These are phyloP conservation scores for Drosophila heteroneura DNA, from an alignment of 2,888 invertebrate genomes.

Conservation along the genomic window DNA sequence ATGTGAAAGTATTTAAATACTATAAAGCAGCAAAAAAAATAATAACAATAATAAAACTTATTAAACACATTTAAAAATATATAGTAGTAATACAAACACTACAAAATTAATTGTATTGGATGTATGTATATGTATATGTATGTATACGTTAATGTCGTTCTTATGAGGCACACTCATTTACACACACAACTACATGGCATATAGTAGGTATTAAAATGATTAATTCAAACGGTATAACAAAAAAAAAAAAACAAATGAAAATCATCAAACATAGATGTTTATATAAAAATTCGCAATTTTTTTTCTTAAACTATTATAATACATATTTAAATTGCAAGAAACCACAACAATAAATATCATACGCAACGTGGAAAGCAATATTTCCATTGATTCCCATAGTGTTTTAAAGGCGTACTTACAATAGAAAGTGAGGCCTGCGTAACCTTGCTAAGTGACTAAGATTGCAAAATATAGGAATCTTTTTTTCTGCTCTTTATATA, in stretches of 20 bases:
- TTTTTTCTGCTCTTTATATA: constrained; percentile 6
- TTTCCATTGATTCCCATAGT: constrained; percentile 9
- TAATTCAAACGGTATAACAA: constrained; percentile 20
- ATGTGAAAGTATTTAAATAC: constrained; percentile 64
- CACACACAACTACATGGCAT: constrained; percentile 28
- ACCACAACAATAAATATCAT: constrained; percentile 75
- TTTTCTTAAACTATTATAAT: constrained; percentile 73
- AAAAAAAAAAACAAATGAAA: constrained; percentile 10
- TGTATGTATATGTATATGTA: constrained; percentile 48
- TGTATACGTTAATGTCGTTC: constrained; percentile 62
- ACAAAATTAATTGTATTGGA: constrained; percentile 46
- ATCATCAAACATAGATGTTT: constrained; percentile 36
- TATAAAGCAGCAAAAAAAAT: constrained; percentile 38
- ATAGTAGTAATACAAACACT: constrained; percentile 21
- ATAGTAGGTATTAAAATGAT: constrained; percentile 30
- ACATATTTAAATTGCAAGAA: constrained; percentile 64
- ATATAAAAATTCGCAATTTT: constrained; percentile 58
- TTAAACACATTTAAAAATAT: constrained; percentile 33
- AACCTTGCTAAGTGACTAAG: neutral
- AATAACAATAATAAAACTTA: constrained; percentile 30
- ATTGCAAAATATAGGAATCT: neutral
- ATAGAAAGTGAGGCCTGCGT: neutral
- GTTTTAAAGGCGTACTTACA: neutral
- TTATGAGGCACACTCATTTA: constrained; percentile 59
- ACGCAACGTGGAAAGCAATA: constrained; percentile 60